A percentile compares a stretch with the other conserved stretches of the same genome.
Evolutionary conservation across 2,888 invertebrate genomes (phyloP).

Genomic region (Tenodera sinensis): DNA sequence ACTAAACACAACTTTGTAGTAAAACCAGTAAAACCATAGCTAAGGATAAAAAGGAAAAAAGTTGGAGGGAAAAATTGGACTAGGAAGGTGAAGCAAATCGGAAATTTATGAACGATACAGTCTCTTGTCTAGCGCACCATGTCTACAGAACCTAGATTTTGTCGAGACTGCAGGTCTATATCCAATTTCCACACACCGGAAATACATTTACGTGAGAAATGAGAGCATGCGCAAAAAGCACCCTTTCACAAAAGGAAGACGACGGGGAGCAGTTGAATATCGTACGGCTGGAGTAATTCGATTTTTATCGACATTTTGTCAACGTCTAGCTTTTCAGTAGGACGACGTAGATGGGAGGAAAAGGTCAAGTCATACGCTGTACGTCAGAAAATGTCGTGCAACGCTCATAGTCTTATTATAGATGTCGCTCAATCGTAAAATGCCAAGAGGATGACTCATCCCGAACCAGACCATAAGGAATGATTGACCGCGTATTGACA

Average conservation of each 20-base stretch:
- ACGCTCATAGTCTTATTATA: no score
- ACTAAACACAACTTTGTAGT: no score
- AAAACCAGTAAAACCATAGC: no score
- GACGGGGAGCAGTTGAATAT: not conserved
- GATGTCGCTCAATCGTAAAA: no score
- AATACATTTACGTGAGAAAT: not conserved
- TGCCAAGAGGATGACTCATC: no score
- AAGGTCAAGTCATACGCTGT: not conserved
- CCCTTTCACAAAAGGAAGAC: not conserved
- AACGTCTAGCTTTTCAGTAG: not conserved
- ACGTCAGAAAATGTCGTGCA: no score
- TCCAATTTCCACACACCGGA: not conserved
- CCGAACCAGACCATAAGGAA: no score
- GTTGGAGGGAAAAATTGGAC: not conserved
- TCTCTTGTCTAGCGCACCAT: not conserved
- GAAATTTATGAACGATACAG: not conserved
- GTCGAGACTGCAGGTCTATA: not conserved
- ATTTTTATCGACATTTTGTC: not conserved
- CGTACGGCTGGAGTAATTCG: not conserved
- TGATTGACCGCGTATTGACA: no score
- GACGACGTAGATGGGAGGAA: not conserved
- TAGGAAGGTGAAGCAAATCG: not conserved
- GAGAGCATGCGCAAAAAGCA: not conserved
- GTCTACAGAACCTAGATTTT: not conserved
- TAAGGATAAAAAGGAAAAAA: not conserved